Evolutionary conservation across 2,888 invertebrate species (phyloP), one percentile per base, ranked within the genome.

Genomic region (Netelia fuscicornis): DNA sequence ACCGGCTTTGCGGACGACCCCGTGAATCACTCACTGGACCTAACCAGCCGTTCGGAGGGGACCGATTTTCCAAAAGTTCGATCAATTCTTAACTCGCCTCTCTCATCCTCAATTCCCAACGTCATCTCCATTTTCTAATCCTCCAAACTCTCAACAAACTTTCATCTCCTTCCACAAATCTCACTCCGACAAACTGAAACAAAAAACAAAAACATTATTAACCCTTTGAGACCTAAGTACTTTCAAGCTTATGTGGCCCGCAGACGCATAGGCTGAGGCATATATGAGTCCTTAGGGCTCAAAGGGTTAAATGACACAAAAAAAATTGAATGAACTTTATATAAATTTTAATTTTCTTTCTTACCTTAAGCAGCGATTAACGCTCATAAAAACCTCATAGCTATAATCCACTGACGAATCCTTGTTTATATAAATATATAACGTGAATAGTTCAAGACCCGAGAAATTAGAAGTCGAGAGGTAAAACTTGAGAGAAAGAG

Each of bases 21-120:
- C 65, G 70, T 81, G 81, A 81, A 84, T 84, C 74, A 84, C 81
- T 78, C 68, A 20, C 23, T 74, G 23, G 17, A 54, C 56, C 10
- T 62, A 84, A 84, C 67, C 67, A 77, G 79, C 54, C 42, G n/a
- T 20, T 23, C 10, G 17, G 20, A 30, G n/a, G 17, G 0, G 5
- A 78, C 68, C 17, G 68, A 71, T 79, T 71, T 30, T 23, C 23
- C 30, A 17, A 62, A 71, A 62, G 9, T 20, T 60, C 42, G 74
- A 56, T 67, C 9, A 56, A 56, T 48, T 25, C 2, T 42, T 58
- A 52, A 52, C 11, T 17, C 13, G 11, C n/a, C 6, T 54, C n/a
- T 1, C 10, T 54, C 54, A 54, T 54, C 17, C 54, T n/a, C 17
- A 3, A 58, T 17, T 3, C 0, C 23, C 58, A 58, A 58, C n/a